Base-by-base conservation (phyloP, 1,140 invertebrate genomes). In the Ostrea denselamellosa region DNA sequence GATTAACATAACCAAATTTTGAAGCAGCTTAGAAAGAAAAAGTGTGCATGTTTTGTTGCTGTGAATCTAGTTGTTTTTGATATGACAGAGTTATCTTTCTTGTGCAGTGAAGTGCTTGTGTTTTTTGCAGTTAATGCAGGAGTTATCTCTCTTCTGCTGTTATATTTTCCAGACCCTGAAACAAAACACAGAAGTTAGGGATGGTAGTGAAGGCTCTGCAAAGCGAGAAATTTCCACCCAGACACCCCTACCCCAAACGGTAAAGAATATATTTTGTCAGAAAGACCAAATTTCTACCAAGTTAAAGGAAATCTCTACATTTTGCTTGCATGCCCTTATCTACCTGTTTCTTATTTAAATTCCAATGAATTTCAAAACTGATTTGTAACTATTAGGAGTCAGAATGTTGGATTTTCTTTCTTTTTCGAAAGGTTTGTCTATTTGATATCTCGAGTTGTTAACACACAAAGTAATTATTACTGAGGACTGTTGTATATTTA, bases 161-260 rank as follows among this genome's bases (percentile, higher is more conserved):
- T 22, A 52, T 85, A 88, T 85, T 95, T 95, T 85, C 34, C 96
- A 99, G 97, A 98, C 98, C 58, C 95, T 99, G 90, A 99, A 99
- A 95, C 98, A 99, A 95, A 99, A 99, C 93, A 99, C 98, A 85
- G 98, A 99, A 94, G 97, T 97, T 89, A 91, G 94, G 44, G 94
- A 94, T 89, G 93, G 93, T 52, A 91, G 91, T 19, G 92, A 92
- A 19, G 84, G 89, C 52, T 86, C 91, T 65, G 92, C 94, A 87
- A 96, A 95, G 85, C 91, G 96, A 92, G 96, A 97, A 95, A 96
- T 97, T 52, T 96, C 96, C 83, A 97, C 97, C 14, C 97, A 97
- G 94, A 97, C 97, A 28, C 96, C 93, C 81, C 83, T 92, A 14
- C 90, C 92, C 28, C 92, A 91, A 89, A 92, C 93, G 86, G 93